These are phyloP conservation scores for Erebia epiphron DNA, from an alignment of 2,888 invertebrate genomes.

Conservation along the genomic window DNA sequence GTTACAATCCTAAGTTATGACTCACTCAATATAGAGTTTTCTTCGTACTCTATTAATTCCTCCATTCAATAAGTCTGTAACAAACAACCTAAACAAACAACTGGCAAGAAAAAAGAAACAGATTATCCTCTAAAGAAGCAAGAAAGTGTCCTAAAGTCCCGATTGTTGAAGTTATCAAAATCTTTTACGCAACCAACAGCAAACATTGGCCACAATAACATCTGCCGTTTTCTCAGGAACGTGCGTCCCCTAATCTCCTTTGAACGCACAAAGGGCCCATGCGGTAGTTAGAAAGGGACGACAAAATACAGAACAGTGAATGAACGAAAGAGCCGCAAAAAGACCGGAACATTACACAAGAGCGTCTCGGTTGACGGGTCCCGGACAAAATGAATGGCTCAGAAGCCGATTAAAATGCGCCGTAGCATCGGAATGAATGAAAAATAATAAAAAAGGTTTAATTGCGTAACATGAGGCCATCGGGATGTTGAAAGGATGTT, in stretches of 20 bases:
- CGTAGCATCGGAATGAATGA: slow-evolving; percentile 73
- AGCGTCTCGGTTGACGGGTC: slow-evolving; percentile 76
- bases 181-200: slow-evolving; percentile 57
- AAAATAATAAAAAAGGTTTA: slow-evolving; percentile 64
- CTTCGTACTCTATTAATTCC: too few species aligned
- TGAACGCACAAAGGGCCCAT: slow-evolving; percentile 67
- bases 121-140: slow-evolving; percentile 9
- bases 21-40: too few species aligned
- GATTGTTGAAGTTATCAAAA: slow-evolving; percentile 60
- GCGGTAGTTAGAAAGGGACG: slow-evolving; percentile 57
- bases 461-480: slow-evolving; percentile 71
- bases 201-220: slow-evolving; percentile 65
- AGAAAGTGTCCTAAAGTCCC: slow-evolving; percentile 41
- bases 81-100: background rate
- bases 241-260: slow-evolving; percentile 76
- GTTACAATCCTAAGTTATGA: too few species aligned
- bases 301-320: slow-evolving; percentile 30
- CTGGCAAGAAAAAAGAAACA: background rate
- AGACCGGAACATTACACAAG: slow-evolving; percentile 77
- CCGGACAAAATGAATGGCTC: slow-evolving; percentile 78
- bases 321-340: slow-evolving; percentile 49
- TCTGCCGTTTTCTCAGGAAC: slow-evolving; percentile 80
- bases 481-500: slow-evolving; percentile 47
- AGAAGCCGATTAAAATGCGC: slow-evolving; percentile 74
- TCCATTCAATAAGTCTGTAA: background rate